Percentiles rank a stretch among this genome's conserved stretches.
Conservation (phyloP, 2,797 vertebrate species). For the Adelosebastes latens region DNA sequence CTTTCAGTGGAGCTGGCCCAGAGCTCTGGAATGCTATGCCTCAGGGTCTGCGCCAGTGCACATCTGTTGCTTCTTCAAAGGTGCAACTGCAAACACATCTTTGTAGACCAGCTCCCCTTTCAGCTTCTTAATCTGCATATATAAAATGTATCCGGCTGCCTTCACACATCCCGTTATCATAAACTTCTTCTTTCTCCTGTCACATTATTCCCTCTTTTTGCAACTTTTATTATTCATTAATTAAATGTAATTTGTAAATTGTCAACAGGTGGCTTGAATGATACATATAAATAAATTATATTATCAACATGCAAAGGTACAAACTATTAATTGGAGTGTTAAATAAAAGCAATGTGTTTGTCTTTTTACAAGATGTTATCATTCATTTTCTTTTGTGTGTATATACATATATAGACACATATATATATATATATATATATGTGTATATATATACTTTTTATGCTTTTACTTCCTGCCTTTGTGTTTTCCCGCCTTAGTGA, state of each 20-base stretch:
- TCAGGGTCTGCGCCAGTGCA: neutral
- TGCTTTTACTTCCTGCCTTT: no score
- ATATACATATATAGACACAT: no score
- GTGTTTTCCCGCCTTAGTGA: no score
- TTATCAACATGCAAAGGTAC: neutral
- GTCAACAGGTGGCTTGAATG: neutral
- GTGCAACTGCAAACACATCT: neutral
- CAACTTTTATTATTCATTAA: neutral
- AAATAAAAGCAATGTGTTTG: no score
- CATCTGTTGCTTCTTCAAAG: neutral
- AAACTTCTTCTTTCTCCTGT: neutral
- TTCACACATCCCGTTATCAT: neutral
- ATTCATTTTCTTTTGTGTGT: no score
- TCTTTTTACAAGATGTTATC: no score
- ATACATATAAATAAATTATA: neutral
- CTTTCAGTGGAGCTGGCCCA: neutral
- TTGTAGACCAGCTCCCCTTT: neutral
- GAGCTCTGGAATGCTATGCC: neutral
- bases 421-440: no score
- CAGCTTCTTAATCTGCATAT: constrained; percentile 1
- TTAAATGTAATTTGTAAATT: neutral
- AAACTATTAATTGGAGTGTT: no score
- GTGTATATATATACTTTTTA: no score
- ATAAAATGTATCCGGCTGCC: neutral
- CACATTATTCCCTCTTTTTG: no score